Percentiles rank a stretch among this genome's conserved stretches.
phyloP scores from a whole-genome alignment of 2,797 vertebrate genomes.

The Hydrocynus forskahlii region DNA sequence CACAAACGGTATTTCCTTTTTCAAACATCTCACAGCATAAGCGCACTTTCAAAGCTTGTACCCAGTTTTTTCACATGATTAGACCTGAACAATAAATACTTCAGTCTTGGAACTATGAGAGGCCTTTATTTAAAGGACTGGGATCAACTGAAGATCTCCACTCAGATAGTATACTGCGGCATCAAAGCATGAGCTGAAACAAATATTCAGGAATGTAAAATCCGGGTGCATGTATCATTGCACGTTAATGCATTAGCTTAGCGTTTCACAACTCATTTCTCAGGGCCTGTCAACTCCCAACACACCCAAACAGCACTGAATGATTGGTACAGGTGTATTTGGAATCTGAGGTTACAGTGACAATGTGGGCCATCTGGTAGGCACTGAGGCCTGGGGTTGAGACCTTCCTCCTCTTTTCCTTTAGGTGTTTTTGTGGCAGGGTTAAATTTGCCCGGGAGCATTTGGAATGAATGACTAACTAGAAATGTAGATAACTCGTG shows the following conservation, averaged over 20 bases:
- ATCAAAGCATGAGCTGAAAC: not conserved
- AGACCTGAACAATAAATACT: not conserved
- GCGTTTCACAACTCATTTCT: not conserved
- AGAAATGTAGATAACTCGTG: slow-evolving; percentile 12
- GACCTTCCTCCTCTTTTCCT: not conserved
- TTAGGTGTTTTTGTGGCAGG: slow-evolving; percentile 24
- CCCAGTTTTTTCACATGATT: not conserved
- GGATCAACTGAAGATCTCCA: not conserved
- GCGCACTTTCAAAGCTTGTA: not conserved
- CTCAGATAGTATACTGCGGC: not conserved
- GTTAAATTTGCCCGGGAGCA: slow-evolving; percentile 61
- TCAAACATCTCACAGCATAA: not conserved
- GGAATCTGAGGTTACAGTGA: not conserved
- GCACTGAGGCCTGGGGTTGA: not conserved
- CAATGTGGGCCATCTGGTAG: not conserved
- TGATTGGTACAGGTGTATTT: not conserved
- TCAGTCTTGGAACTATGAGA: not conserved
- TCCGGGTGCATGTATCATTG: too few species aligned
- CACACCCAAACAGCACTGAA: not conserved
- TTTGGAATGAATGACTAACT: slow-evolving; percentile 3
- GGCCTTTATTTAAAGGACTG: not conserved
- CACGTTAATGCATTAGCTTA: not conserved
- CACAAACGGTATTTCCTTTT: not conserved
- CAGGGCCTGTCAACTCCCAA: not conserved
- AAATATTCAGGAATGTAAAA: too few species aligned